Base-by-base conservation (phyloP, 2,888 invertebrate species). In the Sinhomidia bicolor region DNA sequence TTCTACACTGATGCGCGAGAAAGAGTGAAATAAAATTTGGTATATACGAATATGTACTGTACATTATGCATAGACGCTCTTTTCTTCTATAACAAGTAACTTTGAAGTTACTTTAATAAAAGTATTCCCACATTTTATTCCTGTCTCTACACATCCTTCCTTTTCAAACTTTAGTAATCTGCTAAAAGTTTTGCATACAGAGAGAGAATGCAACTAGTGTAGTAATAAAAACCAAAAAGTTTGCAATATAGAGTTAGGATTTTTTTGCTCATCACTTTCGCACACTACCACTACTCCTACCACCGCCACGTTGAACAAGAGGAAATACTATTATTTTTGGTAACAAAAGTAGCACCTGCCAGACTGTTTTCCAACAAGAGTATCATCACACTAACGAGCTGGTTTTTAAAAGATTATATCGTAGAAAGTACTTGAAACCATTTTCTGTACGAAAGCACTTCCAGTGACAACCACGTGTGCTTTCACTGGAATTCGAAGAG, bases 91-190 rank as follows among this genome's bases (percentile, higher is more conserved):
- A 68, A 68, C 62, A 65, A 32, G n/a, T 32, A 62, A 17, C 26
- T 68, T 4, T 32, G 5, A 65, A 47, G 47, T 44, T 29, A 2
- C 23, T 51, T 26, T 23, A 76, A 76, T 29, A 51, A 47, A 76
- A 76, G 26, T 76, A 29, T 47, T 76, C 26, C n/a, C 51, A 68
- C 41, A 76, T 76, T 76, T 76, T 32, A 76, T 76, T 47, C 9
- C 12, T 26, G 74, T 74, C 20, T 44, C 9, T 23, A 51, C 47
- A 76, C 6, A 29, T 47, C 23, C 51, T 76, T 74, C 44, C 44
- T 32, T 71, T n/a, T 14, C 17, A 47, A 76, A 76, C 47, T 76
- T 76, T 76, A 14, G 47, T 76, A 76, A 76, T 76, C 76, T 76
- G 76, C 23, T 29, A 23, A 76, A 76, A 76, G n/a, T 51, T 74